These are phyloP conservation scores for Drosophila conformis DNA, from an alignment of 2,888 invertebrate genomes.

Conservation along the genomic window DNA sequence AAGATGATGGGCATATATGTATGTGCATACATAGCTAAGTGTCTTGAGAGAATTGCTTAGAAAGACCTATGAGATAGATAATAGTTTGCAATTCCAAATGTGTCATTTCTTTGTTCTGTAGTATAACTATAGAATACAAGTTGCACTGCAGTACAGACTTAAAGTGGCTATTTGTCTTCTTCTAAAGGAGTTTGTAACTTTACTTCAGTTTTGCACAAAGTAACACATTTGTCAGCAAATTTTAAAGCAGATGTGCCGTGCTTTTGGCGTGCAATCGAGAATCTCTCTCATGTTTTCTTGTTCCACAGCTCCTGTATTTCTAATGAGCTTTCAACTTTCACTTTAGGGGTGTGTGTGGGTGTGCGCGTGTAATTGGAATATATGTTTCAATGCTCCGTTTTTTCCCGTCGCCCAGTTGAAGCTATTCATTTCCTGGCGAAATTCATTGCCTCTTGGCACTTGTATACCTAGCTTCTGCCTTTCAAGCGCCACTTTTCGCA, in stretches of 20 bases:
- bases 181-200: too few relatives aligned
- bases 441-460: conserved; percentile 22
- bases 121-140: neutral
- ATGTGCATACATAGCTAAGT: neutral
- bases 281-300: conserved; percentile 26
- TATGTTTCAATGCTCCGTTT: conserved; percentile 9
- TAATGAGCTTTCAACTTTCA: conserved; percentile 40
- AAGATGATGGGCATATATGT: neutral
- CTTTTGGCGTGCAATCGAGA: neutral
- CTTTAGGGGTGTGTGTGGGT: neutral
- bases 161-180: too few relatives aligned
- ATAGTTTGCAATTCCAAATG: neutral
- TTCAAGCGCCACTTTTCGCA: neutral
- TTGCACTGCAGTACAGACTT: too few relatives aligned
- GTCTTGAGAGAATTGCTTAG: neutral
- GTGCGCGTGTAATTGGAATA: conserved; percentile 7
- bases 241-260: neutral
- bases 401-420: conserved; percentile 17
- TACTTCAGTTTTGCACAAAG: neutral
- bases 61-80: neutral
- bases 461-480: neutral
- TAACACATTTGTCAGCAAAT: neutral
- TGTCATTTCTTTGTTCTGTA: neutral
- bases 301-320: conserved; percentile 31
- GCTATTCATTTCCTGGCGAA: conserved; percentile 7